Base-by-base conservation (phyloP, 2,113 vertebrate genomes). In the Stigmatopora argus region DNA sequence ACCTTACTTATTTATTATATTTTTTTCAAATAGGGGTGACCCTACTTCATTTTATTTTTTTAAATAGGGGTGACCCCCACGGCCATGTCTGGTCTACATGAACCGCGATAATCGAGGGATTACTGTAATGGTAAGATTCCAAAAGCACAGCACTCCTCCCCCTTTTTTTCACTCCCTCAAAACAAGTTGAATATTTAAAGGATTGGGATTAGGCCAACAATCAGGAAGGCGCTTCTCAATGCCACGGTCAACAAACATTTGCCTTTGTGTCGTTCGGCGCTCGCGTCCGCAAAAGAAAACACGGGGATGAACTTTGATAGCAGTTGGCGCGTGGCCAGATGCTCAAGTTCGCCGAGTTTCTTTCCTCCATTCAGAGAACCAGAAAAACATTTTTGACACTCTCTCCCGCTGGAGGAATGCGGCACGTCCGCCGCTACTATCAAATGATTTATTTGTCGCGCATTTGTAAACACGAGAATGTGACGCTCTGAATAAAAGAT, bases 291-390 rank as follows among this genome's bases (percentile, higher is more conserved):
- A 59, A 61, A 67, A 66, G 67, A 73, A 78, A 77, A 79, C 69
- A 78, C 58, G 45, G 66, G 75, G 65, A 69, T 81, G 70, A 83
- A 79, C 84, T 81, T 70, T 85, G 78, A 75, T 60, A 71, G 64
- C 72, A 81, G 67, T 73, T 82, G 83, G 81, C 72, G 15, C 1
- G 4, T 7, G 0, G 76, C 80, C 84, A 85, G 64, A 62, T 1
- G 56, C 49, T 35, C 17, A 34, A 31, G 84, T 75, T 86, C 81
- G 83, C 13, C 0, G 73, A 49, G 86, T 88, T 88, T 70, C 63
- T 76, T 73, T 45, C 80, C 66, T 70, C 71, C 67, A 78, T 51
- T 76, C 68, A 49, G 47, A 23, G 51, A 53, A 19, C 14, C 35
- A 59, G 38, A 15, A 65, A 51, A 10, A 48, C 19, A 59, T 14